Evolutionary conservation across 2,797 vertebrate genomes (phyloP), one percentile per base, ranked within the genome.

Genomic region (Manis javanica): DNA sequence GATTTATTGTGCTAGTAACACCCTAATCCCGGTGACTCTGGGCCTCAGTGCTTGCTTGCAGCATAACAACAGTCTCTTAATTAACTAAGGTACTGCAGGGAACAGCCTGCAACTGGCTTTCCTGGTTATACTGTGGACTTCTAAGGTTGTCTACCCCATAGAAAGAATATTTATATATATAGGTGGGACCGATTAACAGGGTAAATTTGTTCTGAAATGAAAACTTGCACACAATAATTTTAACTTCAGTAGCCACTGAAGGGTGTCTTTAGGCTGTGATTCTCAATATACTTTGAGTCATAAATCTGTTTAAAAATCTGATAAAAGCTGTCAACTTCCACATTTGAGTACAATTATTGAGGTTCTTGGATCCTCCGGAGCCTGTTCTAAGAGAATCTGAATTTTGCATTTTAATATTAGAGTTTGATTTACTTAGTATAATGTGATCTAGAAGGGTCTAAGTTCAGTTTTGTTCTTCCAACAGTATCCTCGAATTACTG

Each of bases 321-420:
- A 71, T 53, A 59, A 95, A 91, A 82, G 19, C 63, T 87, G 1
- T 63, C 79, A 34, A 34, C 46, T 78, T 87, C 24, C 59, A 88
- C 49, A 42, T 77, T 49, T 57, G 9, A 86, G 51, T 87, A 64
- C 14, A 79, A 11, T 85, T 89, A 61, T 91, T 66, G 84, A 85
- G 34, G 18, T 59, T 77, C 31, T 49, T 91, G 16, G n/a, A 26
- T 85, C 49, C 66, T 85, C 18, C 57, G 92, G 64, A 87, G 19
- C 19, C 14, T 82, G 2, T 85, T 85, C 39, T 86, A 11, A 87
- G 89, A 82, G 91, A 75, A 82, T 82, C 18, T 75, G 42, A 69
- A 71, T 59, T 96, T 87, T 82, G 26, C 21, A 29, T 84, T 91
- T 94, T 88, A 91, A 23, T 87, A n/a, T 57, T 78, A 78, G 63